These are phyloP conservation scores for Deroplatys truncata DNA, from an alignment of 2,888 invertebrate species.

Conservation along the genomic window DNA sequence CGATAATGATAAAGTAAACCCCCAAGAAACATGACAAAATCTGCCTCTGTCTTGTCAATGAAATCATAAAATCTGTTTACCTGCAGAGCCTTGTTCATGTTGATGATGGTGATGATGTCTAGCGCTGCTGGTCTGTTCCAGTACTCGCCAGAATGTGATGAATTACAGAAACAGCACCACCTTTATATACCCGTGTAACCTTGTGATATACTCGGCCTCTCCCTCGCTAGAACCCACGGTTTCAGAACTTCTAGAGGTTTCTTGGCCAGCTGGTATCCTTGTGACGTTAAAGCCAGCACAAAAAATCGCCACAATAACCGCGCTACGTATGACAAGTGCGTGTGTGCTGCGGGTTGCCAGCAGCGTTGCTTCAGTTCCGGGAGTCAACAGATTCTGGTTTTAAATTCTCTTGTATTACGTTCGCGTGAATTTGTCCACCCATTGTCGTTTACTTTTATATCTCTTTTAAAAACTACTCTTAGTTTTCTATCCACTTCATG, in stretches of 20 bases:
- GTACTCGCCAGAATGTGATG: conserved; percentile 20
- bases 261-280: not conserved
- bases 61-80: not conserved
- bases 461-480: too few relatives aligned
- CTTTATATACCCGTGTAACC: not conserved
- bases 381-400: too few relatives aligned
- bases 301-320: not conserved
- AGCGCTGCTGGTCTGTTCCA: conserved; percentile 26
- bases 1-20: too few relatives aligned
- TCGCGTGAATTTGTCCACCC: too few relatives aligned
- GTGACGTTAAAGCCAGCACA: not conserved
- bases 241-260: not conserved
- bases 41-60: too few relatives aligned
- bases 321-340: not conserved
- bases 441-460: too few relatives aligned
- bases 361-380: not conserved
- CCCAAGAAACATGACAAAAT: too few relatives aligned
- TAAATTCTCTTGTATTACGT: too few relatives aligned
- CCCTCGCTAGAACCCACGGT: not conserved
- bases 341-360: not conserved
- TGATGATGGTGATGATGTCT: not conserved
- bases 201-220: not conserved
- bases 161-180: not conserved
- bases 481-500: too few relatives aligned
- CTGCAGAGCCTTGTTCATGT: not conserved